Evolutionary conservation across 2,113 vertebrate species (phyloP), one percentile per base, ranked within the genome.

Genomic region (Calcarius ornatus): DNA sequence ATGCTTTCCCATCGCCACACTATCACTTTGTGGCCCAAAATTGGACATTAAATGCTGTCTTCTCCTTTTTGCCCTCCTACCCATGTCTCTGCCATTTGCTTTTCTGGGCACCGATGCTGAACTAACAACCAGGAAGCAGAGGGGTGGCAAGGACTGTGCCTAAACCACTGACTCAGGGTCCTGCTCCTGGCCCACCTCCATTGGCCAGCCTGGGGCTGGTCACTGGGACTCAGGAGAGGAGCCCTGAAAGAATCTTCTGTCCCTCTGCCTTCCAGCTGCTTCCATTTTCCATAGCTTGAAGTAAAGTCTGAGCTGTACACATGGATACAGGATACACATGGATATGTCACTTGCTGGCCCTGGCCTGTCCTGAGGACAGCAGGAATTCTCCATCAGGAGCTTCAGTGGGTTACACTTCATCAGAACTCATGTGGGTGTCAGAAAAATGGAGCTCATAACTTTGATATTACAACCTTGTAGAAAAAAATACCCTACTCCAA

Each of bases 141-240:
- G 50, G 14, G 28, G 8, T 65, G 63, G 22, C 27, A 25, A 50
- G 35, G 38, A 25, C 68, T 69, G 25, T 0, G 0, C 10, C 22
- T 61, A 45, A 80, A 72, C 14, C 12, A 40, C 10, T 0, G 0
- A 6, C 57, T 43, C 0, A 2, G 25, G 15, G 14, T 64, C 48
- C 22, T 56, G 43, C 31, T 25, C 66, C 69, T 71, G 19, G 27
- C 27, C 38, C 24, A 40, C 20, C 47, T 75, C 18, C 31, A 17
- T 10, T 84, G 28, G 61, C 48, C 71, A 72, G 5, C 35, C 7
- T 77, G 9, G 4, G 8, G n/a, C 23, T 61, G 47, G n/a, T 79
- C 72, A 30, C 24, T 57, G 70, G 43, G 35, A 71, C 57, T 81
- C 37, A 3, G 27, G 42, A 50, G 28, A 78, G 59, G 64, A 86